phyloP scores from a whole-genome alignment of 2,888 invertebrate genomes.

The Lithodes maja region DNA sequence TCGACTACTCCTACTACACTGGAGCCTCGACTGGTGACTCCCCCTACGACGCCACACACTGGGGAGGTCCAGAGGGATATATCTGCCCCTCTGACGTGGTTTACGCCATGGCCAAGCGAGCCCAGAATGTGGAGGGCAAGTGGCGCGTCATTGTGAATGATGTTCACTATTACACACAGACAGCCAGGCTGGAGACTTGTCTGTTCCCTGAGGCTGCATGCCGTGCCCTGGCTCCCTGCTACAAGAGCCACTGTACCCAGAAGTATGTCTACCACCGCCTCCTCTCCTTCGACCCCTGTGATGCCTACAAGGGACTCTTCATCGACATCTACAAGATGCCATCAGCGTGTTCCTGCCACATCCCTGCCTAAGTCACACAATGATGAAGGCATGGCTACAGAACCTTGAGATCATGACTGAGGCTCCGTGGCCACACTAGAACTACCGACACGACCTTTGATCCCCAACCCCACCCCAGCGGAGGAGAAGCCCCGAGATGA shows the following conservation, averaged over 20 bases:
- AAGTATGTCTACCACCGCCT: conserved; percentile 72
- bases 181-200: conserved; percentile 71
- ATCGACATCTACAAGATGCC: conserved; percentile 73
- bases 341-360: conserved; percentile 70
- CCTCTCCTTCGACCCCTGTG: conserved; percentile 72
- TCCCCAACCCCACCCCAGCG: conserved; percentile 9
- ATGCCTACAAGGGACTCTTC: conserved; percentile 73
- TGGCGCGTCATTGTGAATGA: conserved; percentile 72
- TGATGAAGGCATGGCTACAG: not conserved
- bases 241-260: conserved; percentile 71
- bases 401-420: conserved; percentile 10
- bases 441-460: conserved; percentile 37
- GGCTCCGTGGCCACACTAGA: conserved; percentile 32
- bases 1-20: conserved; percentile 72
- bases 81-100: conserved; percentile 72
- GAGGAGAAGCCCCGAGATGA: conserved; percentile 65
- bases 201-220: conserved; percentile 71
- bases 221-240: conserved; percentile 71
- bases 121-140: conserved; percentile 72
- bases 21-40: conserved; percentile 71
- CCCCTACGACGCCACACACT: conserved; percentile 72
- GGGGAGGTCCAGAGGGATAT: conserved; percentile 71
- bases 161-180: conserved; percentile 72
- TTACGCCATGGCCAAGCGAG: conserved; percentile 71
- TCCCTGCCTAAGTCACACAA: conserved; percentile 39